These are phyloP conservation scores for Anthoscopus minutus DNA, from an alignment of 2,113 vertebrate genomes.

Conservation along the genomic window DNA sequence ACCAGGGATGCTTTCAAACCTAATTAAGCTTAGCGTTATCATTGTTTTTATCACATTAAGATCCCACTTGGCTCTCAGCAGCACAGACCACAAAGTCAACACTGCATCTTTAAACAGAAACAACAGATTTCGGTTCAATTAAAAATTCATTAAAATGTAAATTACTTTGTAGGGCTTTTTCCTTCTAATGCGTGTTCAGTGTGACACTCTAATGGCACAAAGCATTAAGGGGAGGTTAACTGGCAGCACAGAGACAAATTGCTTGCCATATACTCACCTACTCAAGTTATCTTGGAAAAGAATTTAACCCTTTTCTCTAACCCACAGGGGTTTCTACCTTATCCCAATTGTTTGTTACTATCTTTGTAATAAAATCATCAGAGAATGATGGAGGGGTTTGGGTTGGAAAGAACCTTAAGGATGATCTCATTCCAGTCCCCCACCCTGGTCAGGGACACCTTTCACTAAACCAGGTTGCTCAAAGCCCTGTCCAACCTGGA, in stretches of 20 bases:
- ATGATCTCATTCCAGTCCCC: not conserved
- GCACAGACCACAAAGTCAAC: slow-evolving; percentile 74
- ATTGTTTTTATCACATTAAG: slow-evolving; percentile 77
- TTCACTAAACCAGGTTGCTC: not conserved
- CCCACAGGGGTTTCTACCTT: not conserved
- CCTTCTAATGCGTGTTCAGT: slow-evolving; percentile 61
- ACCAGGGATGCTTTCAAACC: slow-evolving; percentile 63
- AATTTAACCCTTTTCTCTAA: not conserved
- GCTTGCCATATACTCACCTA: not conserved
- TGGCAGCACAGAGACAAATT: not conserved
- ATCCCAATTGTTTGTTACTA: not conserved
- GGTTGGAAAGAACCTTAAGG: not conserved
- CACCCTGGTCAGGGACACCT: not conserved
- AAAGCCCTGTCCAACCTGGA: not conserved
- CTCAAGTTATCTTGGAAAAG: not conserved
- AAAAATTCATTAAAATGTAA: slow-evolving; percentile 87
- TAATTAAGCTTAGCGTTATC: slow-evolving; percentile 79
- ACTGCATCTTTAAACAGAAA: slow-evolving; percentile 79
- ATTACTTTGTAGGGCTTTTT: slow-evolving; percentile 69
- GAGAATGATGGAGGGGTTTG: not conserved
- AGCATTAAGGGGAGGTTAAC: slow-evolving; percentile 54
- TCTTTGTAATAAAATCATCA: not conserved
- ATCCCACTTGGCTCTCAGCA: slow-evolving; percentile 71
- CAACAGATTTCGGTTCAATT: slow-evolving; percentile 84
- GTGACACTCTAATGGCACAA: slow-evolving; percentile 63